Evolutionary conservation across 2,113 vertebrate species (phyloP).

Genomic region (Solea solea): DNA sequence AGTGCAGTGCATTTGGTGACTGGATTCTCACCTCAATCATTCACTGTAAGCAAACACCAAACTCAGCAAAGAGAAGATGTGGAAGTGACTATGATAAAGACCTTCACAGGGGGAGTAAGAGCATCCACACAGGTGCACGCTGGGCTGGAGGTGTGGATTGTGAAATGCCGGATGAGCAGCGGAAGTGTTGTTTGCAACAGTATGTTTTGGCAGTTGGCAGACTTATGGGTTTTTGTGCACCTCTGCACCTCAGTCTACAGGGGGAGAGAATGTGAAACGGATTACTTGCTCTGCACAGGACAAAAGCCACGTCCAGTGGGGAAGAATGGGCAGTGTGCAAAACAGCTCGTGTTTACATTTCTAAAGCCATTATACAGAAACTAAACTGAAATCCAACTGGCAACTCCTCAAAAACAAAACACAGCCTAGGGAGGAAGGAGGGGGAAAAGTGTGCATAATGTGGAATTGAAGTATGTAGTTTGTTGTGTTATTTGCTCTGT

Average conservation of each 20-base stretch:
- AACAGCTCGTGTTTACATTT: constrained; percentile 1
- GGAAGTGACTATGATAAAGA: constrained; percentile 52
- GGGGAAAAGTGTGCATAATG: too few relatives aligned
- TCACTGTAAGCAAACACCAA: constrained; percentile 35
- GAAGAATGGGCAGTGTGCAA: neutral
- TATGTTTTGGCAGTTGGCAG: neutral
- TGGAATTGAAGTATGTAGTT: too few relatives aligned
- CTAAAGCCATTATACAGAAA: constrained; percentile 4
- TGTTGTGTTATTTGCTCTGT: too few relatives aligned
- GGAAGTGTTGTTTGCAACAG: neutral
- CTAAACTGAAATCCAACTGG: constrained; percentile 21
- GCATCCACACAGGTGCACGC: constrained; percentile 25
- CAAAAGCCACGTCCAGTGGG: neutral
- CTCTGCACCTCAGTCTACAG: neutral
- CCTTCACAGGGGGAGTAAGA: constrained; percentile 29
- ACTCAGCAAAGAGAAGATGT: constrained; percentile 39
- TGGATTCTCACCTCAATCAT: constrained; percentile 33
- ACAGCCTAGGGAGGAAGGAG: constrained; percentile 1
- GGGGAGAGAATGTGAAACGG: neutral
- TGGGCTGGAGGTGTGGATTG: neutral
- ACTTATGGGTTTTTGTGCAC: neutral
- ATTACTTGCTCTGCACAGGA: neutral
- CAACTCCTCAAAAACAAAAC: constrained; percentile 25
- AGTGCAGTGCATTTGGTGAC: constrained; percentile 5
- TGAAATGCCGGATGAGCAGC: constrained; percentile 20